Conservation (phyloP, 2,888 invertebrate genomes). For the Nemurella pictetii region DNA sequence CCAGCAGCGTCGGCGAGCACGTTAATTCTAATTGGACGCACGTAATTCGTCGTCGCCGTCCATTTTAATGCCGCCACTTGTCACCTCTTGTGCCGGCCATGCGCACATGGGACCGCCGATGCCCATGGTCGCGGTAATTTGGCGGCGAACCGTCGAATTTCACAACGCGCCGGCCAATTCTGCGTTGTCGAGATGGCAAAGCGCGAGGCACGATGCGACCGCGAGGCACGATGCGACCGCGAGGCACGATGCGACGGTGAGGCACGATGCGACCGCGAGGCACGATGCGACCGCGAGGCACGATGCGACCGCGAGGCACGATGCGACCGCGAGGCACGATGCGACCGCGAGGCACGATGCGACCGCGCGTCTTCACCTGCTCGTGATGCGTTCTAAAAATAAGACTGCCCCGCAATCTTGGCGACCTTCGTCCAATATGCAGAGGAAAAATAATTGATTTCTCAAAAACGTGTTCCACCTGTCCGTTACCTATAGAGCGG, state of each 20-base stretch:
- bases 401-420: neutral
- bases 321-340: no score
- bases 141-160: no score
- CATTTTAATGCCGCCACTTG: neutral
- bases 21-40: neutral
- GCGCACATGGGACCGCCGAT: neutral
- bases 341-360: no score
- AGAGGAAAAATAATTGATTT: neutral
- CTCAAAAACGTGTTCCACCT: neutral
- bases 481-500: no score
- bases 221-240: no score
- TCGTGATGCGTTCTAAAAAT: neutral
- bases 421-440: neutral
- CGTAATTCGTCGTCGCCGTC: neutral
- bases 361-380: neutral
- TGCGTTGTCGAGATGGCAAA: no score
- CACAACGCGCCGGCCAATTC: no score
- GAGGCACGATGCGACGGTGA: no score
- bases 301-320: no score
- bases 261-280: no score
- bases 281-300: no score
- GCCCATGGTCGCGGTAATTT: neutral
- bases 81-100: neutral
- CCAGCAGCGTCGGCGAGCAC: neutral
- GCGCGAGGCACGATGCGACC: no score